Conservation (phyloP, 2,888 invertebrate species). For the Onthophagus sagittarius region DNA sequence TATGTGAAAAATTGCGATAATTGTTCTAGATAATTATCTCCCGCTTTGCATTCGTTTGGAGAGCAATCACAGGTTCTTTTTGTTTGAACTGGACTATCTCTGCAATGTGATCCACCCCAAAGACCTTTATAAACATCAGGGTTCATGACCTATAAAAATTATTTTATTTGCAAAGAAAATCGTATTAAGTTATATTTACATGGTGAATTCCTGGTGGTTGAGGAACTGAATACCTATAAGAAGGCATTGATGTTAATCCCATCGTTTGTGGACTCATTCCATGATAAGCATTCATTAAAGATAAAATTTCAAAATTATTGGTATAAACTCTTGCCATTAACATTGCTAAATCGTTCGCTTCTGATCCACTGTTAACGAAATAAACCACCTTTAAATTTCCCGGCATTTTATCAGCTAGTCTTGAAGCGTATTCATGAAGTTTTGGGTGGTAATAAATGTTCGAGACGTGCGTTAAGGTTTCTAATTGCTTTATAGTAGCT, state of each 20-base stretch:
- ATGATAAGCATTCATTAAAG: conserved; percentile 87
- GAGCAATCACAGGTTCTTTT: conserved; percentile 64
- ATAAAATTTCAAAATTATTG: conserved; percentile 77
- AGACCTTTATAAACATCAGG: conserved; percentile 88
- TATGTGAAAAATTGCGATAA: conserved; percentile 74
- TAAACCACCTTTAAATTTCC: conserved; percentile 85
- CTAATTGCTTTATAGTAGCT: conserved; percentile 74
- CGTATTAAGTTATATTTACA: conserved; percentile 51
- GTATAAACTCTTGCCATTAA: conserved; percentile 84
- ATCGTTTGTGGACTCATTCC: conserved; percentile 83
- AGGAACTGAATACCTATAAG: conserved; percentile 74
- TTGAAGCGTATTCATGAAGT: conserved; percentile 86
- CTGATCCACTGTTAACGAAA: conserved; percentile 94
- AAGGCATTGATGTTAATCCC: conserved; percentile 71
- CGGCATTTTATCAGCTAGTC: conserved; percentile 76
- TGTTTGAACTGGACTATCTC: conserved; percentile 81
- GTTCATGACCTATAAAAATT: conserved; percentile 67
- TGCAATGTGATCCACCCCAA: conserved; percentile 85
- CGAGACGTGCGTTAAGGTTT: conserved; percentile 87
- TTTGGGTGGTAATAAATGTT: conserved; percentile 87
- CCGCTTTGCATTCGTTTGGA: conserved; percentile 63
- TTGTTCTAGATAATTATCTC: conserved; percentile 78
- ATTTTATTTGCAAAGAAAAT: not conserved
- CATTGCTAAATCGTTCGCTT: conserved; percentile 94
- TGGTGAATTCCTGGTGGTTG: conserved; percentile 71